A percentile compares a stretch with the other conserved stretches of the same genome.
phyloP scores from a whole-genome alignment of 2,113 vertebrate genomes.

The Chlorodrepanis virens region DNA sequence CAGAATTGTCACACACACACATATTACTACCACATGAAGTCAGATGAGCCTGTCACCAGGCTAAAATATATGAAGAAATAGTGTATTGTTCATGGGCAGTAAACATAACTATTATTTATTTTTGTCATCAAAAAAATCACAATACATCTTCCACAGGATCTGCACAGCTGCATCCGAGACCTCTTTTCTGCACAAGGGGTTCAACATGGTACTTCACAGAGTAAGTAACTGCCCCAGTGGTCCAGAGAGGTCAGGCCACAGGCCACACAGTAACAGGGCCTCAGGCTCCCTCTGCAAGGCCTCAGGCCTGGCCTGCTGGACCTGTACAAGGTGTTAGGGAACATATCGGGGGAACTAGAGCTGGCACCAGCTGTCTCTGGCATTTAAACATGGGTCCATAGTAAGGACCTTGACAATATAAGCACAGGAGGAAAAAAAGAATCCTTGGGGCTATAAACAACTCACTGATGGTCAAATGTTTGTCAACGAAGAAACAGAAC shows the following conservation, averaged over 20 bases:
- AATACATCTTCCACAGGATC: neutral
- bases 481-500: neutral
- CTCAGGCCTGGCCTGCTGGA: neutral
- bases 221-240: neutral
- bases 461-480: neutral
- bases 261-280: fast-evolving
- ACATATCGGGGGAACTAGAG: neutral
- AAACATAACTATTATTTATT: neutral
- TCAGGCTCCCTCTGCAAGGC: neutral
- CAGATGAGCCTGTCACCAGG: neutral
- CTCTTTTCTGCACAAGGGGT: neutral
- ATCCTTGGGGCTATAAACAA: neutral
- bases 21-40: neutral
- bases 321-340: neutral
- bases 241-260: neutral
- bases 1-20: neutral
- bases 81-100: neutral
- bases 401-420: neutral
- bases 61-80: neutral
- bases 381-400: neutral
- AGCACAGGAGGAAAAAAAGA: neutral
- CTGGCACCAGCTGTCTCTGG: neutral
- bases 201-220: neutral
- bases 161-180: neutral
- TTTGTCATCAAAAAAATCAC: neutral